Base-by-base conservation (phyloP, 2,888 invertebrate species). In the Rhogogaster chlorosoma region DNA sequence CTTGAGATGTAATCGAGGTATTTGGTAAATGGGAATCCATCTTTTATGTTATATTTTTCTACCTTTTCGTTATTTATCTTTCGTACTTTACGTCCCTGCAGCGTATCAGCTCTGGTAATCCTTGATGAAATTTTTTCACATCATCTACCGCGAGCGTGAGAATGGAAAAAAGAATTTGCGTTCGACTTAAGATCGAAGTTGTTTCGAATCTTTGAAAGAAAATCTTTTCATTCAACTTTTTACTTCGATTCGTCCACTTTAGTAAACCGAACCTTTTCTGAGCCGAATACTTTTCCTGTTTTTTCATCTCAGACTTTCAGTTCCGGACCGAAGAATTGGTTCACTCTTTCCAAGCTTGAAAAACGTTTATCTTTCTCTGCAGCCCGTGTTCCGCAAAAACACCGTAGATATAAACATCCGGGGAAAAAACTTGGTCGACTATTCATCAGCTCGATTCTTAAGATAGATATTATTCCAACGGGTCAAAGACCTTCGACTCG, bases 401-500 rank as follows among this genome's bases (percentile, higher is more conserved):
- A 57, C 61, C 61, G 38, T 38, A 38, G 57, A 61, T 80, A 80
- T 57, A 80, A 80, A 80, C 80, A 61, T 80, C 80, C 57, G 80
- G 45, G 49, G 61, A n/a, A 6, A 80, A 32, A 78, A 80, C n/a
- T 80, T 80, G 0, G 80, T 26, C 57, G 36, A 61, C 57, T 32
- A 80, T 61, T 80, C 57, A 38, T 80, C 80, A 61, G 22, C 71
- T 42, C 71, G 42, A 73, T 42, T 42, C 22, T 67, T 15, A 67
- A 73, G 18, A 42, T 18, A 22, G 71, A 38, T 10, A 67, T 67
- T 67, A 67, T 67, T 67, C 18, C 6, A 18, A 18, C 32, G 29
- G 29, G 18, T 67, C 67, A 18, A 67, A 67, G 18, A 67, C 29
- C 67, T 32, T 10, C 2, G 67, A 67, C 32, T 61, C 18, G 18